phyloP scores from a whole-genome alignment of 2,113 vertebrate species.

The Phalacrocorax aristotelis region DNA sequence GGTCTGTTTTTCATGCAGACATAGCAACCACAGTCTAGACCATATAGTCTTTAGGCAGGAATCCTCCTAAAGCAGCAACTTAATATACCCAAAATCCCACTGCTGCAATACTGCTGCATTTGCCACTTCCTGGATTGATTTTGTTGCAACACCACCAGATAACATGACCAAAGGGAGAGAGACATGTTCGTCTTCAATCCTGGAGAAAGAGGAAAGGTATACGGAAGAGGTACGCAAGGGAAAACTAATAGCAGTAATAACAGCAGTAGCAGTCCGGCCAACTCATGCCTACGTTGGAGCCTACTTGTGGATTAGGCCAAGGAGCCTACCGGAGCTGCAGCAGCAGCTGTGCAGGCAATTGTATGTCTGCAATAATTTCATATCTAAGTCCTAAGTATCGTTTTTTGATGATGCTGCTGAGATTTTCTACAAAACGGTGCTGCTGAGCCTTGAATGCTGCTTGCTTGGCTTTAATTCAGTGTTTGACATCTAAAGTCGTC shows the following conservation, averaged over 20 bases:
- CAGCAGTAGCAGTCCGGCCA: neutral
- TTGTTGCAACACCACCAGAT: neutral
- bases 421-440: neutral
- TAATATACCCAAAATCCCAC: neutral
- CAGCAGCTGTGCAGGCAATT: neutral
- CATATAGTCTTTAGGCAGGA: neutral
- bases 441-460: neutral
- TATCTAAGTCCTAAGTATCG: neutral
- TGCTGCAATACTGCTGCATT: neutral
- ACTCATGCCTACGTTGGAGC: neutral
- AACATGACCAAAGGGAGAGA: neutral
- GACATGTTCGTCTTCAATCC: neutral
- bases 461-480: neutral
- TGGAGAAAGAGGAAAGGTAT: neutral
- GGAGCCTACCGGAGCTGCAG: neutral
- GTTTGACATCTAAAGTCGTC: neutral
- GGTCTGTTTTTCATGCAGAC: neutral
- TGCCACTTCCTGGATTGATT: neutral
- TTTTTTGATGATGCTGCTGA: neutral
- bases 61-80: neutral
- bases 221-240: neutral
- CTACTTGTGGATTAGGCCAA: neutral
- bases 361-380: neutral
- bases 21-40: slow-evolving; percentile 7
- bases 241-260: neutral